These are phyloP conservation scores for Pangasianodon gigas DNA, from an alignment of 2,113 vertebrate species.

Conservation along the genomic window DNA sequence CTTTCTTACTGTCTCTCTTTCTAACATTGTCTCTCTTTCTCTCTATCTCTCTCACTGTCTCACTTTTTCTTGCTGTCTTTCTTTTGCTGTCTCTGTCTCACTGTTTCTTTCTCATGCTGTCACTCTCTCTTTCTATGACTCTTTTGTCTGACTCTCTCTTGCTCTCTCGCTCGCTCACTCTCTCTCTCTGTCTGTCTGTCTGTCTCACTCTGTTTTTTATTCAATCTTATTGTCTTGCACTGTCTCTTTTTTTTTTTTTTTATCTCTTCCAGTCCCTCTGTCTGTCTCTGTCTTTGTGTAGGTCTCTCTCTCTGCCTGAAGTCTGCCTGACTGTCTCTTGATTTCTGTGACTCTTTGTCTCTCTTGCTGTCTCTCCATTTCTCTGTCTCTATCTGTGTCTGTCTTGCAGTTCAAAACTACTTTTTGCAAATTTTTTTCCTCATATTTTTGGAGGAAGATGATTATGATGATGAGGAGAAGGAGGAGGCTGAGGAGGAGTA, in stretches of 20 bases:
- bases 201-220: neutral
- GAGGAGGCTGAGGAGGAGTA: neutral
- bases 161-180: too few species aligned
- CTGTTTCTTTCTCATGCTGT: neutral
- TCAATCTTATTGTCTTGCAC: neutral
- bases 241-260: neutral
- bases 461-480: too few species aligned
- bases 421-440: too few species aligned
- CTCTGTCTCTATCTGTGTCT: neutral
- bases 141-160: too few species aligned
- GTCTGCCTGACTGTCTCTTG: neutral
- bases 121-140: neutral
- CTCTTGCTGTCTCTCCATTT: neutral
- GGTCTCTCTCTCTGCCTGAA: neutral
- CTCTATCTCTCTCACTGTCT: slow-evolving; percentile 40
- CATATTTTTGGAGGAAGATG: too few species aligned
- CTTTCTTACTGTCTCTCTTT: neutral
- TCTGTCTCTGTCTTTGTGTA: neutral
- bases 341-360: neutral
- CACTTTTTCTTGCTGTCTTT: neutral
- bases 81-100: neutral
- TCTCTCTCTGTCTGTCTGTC: neutral
- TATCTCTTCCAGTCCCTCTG: too few species aligned
- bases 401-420: neutral
- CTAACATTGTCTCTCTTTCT: neutral